These are phyloP conservation scores for Paratilapia polleni DNA, from an alignment of 2,113 vertebrate species.

Conservation along the genomic window DNA sequence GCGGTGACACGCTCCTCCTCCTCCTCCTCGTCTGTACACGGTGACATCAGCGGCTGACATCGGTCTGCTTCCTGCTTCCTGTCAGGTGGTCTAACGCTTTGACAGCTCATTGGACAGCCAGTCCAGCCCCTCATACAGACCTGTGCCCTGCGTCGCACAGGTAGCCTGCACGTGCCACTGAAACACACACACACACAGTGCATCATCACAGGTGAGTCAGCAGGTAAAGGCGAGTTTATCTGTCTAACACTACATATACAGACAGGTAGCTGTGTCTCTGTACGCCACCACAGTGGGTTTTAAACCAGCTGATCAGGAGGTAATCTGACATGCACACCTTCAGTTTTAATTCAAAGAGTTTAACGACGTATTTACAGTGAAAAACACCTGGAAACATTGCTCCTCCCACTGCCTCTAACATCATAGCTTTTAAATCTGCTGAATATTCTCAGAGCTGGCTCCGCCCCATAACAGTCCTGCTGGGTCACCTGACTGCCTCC, in stretches of 20 bases:
- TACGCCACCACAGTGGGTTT: background rate
- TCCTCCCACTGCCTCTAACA: background rate
- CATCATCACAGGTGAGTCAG: background rate
- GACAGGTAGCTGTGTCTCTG: background rate
- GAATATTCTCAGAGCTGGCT: background rate
- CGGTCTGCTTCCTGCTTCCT: constrained; percentile 39
- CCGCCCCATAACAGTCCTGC: background rate
- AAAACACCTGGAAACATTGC: no score
- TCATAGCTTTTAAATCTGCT: background rate
- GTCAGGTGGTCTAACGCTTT: constrained; percentile 69
- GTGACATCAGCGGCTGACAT: constrained; percentile 32
- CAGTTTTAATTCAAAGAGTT: no score
- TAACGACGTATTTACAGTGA: no score
- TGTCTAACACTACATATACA: no score
- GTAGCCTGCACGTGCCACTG: constrained; percentile 90
- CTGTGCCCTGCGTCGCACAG: constrained; percentile 89
- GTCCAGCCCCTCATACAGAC: constrained; percentile 90
- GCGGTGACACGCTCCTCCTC: constrained; percentile 32
- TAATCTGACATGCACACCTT: background rate
- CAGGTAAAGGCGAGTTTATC: background rate
- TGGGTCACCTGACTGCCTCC: background rate
- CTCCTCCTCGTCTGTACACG: constrained; percentile 24
- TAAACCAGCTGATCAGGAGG: background rate
- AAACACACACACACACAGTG: background rate
- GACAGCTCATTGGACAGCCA: constrained; percentile 89